These are phyloP conservation scores for Carcharodon carcharias DNA, from an alignment of 2,797 vertebrate genomes.

Conservation along the genomic window DNA sequence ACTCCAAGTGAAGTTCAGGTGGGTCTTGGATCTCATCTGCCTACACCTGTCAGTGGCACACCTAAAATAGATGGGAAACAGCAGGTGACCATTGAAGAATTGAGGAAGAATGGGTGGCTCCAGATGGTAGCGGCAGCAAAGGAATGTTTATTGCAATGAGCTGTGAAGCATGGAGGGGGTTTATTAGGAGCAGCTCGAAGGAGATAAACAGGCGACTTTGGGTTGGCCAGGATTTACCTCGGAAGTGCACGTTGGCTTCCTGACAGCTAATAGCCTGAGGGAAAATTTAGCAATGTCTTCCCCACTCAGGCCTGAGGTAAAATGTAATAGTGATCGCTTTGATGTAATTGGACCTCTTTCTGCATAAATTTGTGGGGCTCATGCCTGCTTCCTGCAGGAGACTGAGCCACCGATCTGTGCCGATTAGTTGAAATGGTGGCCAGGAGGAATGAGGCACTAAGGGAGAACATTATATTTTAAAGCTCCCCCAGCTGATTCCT, in stretches of 20 bases:
- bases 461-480: too few species aligned
- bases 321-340: neutral
- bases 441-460: neutral
- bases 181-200: neutral
- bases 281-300: neutral
- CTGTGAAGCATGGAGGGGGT: too few species aligned
- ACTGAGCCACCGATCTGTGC: neutral
- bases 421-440: neutral
- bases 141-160: neutral
- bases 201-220: neutral
- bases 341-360: neutral
- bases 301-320: neutral
- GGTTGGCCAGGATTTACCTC: neutral
- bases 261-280: neutral
- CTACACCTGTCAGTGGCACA: too few species aligned
- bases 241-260: neutral
- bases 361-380: neutral
- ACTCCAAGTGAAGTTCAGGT: too few species aligned
- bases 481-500: too few species aligned
- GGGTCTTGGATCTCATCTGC: too few species aligned
- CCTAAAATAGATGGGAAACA: too few species aligned
- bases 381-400: neutral
- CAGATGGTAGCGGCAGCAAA: neutral
- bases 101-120: neutral
- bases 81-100: too few species aligned